phyloP scores from a whole-genome alignment of 2,797 vertebrate species.

The Oreonectes daqikongensis region DNA sequence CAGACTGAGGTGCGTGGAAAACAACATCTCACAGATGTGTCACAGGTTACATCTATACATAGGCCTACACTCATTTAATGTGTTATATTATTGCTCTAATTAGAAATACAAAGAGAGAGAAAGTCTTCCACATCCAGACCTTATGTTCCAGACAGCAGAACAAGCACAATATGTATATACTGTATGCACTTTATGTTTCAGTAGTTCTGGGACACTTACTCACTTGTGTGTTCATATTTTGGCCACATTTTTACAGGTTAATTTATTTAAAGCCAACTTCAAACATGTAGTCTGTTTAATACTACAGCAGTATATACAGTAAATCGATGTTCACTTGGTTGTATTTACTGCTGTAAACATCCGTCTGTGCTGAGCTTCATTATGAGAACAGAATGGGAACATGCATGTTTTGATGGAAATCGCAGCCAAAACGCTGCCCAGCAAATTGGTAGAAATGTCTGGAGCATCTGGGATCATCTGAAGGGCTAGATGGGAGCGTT shows the following conservation, averaged over 20 bases:
- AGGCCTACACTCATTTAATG: neutral
- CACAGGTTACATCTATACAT: neutral
- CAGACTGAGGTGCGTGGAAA: neutral
- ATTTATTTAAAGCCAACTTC: too few relatives aligned
- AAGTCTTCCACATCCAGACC: too few relatives aligned
- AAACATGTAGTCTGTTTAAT: too few relatives aligned
- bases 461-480: slow-evolving; percentile 58
- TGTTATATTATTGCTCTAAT: neutral
- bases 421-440: slow-evolving; percentile 49
- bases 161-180: too few relatives aligned
- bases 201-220: too few relatives aligned
- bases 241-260: too few relatives aligned
- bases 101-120: too few relatives aligned
- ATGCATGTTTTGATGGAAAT: slow-evolving; percentile 49
- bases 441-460: slow-evolving; percentile 59
- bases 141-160: too few relatives aligned
- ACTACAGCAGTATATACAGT: neutral
- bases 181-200: too few relatives aligned
- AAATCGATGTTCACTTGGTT: neutral
- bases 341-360: neutral
- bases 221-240: too few relatives aligned
- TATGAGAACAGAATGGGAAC: slow-evolving; percentile 54
- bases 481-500: slow-evolving; percentile 59
- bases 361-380: slow-evolving; percentile 58
- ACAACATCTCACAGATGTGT: too few relatives aligned